Conservation (phyloP, 2,888 invertebrate species). For the Eupithecia exiguata region DNA sequence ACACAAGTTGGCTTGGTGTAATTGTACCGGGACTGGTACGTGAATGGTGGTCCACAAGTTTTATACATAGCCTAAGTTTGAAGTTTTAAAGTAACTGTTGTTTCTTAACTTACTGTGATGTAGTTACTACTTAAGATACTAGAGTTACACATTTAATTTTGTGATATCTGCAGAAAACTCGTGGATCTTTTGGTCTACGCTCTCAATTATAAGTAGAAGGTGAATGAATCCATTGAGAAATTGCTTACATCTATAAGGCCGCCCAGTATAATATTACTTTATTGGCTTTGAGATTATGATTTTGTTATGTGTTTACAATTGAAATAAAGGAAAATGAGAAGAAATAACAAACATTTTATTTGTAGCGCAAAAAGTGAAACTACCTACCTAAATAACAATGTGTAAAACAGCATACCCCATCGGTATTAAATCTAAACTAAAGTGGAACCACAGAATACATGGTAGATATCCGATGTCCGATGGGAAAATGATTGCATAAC, state of each 20-base stretch:
- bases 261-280: background rate
- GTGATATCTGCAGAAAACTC: background rate
- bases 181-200: background rate
- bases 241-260: background rate
- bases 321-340: background rate
- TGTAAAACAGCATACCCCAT: too few relatives aligned
- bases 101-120: background rate
- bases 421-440: background rate
- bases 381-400: too few relatives aligned
- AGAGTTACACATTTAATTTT: background rate
- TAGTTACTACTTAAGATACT: background rate
- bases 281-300: background rate
- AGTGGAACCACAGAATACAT: background rate
- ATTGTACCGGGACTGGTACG: constrained; percentile 1
- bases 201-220: background rate
- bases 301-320: background rate
- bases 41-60: constrained; percentile 13
- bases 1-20: constrained; percentile 15
- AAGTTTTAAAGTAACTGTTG: constrained; percentile 7
- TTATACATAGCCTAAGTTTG: constrained; percentile 10
- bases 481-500: background rate
- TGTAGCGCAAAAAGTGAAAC: background rate
- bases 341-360: background rate
- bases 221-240: constrained; percentile 1
- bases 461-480: background rate